phyloP scores from a whole-genome alignment of 2,888 invertebrate genomes.

The Spodoptera picta region DNA sequence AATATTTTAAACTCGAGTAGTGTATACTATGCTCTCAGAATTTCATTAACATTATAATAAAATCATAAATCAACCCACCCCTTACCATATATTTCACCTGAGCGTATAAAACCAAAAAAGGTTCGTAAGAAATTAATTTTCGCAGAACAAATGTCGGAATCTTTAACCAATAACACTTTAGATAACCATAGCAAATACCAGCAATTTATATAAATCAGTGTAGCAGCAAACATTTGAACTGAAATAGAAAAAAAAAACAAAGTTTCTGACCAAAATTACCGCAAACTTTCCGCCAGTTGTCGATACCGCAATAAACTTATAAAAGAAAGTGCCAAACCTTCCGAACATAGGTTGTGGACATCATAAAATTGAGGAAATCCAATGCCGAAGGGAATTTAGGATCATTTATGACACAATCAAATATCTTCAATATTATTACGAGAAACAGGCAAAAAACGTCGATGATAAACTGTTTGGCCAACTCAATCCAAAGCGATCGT shows the following conservation, averaged over 20 bases:
- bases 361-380: conserved; percentile 27
- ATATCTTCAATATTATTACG: no score
- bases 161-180: no score
- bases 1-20: background rate
- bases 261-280: conserved; percentile 8
- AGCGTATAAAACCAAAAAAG: no score
- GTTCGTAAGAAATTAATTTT: no score
- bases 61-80: no score
- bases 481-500: conserved; percentile 38
- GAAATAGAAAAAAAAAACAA: conserved; percentile 4
- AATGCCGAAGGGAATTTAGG: conserved; percentile 15
- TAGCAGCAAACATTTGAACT: background rate
- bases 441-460: background rate
- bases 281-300: conserved; percentile 7
- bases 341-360: conserved; percentile 18
- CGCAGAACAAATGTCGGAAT: no score
- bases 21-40: background rate
- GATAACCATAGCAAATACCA: no score
- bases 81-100: no score
- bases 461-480: conserved; percentile 15
- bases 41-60: no score
- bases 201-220: no score
- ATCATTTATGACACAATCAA: conserved; percentile 3
- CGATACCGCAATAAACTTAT: conserved; percentile 8
- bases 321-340: conserved; percentile 18